Evolutionary conservation across 2,113 vertebrate species (phyloP), one percentile per base, ranked within the genome.

Genomic region (Sturnus vulgaris): DNA sequence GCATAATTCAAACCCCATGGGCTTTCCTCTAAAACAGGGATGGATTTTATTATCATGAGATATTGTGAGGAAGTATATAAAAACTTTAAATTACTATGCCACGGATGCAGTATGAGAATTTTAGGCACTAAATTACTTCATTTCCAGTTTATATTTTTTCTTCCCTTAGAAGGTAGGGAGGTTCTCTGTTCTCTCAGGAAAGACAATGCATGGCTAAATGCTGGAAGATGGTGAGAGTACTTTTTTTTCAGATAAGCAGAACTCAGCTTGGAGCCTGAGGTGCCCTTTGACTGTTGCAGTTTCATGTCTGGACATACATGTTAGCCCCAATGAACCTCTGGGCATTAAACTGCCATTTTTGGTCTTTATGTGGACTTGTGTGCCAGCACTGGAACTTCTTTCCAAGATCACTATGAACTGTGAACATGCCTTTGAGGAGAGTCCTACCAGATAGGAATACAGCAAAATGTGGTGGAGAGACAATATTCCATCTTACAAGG

Each of bases 181-280:
- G 11, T 42, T 68, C 56, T 44, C 25, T 55, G 18, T 35, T 61
- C 37, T 69, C 22, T 81, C 19, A 24, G 42, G 39, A 78, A 65
- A n/a, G 50, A 78, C 10, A 59, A 81, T 73, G 10, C 31, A 40
- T 31, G 46, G 16, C 31, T 61, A 64, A 88, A 61, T 44, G 9
- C 28, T 86, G 47, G 78, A 70, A 87, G 16, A 46, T 10, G 31
- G 30, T 70, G 39, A 42, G 12, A 24, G 21, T 7, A 9, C 10
- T n/a, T 61, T 83, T 85, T 27, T 12, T 64, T 77, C 24, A 65
- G 28, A 5, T n/a, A 27, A 66, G 20, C 12, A 70, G 56, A 85
- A 33, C 22, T 73, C 23, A 35, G 23, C 35, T 70, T 30, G 39
- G 60, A 79, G 42, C 11, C 47, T 77, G 42, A 17, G 0, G 0